Evolutionary conservation across 1,140 invertebrate genomes (phyloP).

Genomic region (Stegodyphus dumicola): DNA sequence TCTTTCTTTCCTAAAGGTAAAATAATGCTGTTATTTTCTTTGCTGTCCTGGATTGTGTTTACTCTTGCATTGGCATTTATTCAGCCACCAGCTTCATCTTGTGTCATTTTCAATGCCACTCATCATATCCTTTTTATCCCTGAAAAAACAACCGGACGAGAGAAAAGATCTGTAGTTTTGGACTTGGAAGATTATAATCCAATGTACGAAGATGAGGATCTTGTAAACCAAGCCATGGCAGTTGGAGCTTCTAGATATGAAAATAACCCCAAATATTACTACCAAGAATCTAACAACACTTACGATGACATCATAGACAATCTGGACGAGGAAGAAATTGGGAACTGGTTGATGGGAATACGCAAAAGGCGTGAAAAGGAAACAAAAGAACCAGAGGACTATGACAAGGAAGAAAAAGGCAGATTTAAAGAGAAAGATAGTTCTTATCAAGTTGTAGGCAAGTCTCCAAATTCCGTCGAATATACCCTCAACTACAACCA

Average conservation of each 20-base stretch:
- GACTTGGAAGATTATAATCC: constrained; percentile 28
- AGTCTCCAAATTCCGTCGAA: constrained; percentile 80
- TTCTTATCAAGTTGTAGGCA: constrained; percentile 71
- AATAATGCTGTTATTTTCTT: constrained; percentile 86
- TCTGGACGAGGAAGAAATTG: constrained; percentile 22
- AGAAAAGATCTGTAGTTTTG: background rate
- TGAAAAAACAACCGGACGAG: constrained; percentile 41
- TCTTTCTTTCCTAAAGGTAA: constrained; percentile 69
- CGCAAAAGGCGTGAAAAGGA: constrained; percentile 5
- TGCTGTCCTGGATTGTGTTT: constrained; percentile 96
- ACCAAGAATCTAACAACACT: constrained; percentile 4
- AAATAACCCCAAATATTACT: too few species aligned
- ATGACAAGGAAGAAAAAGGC: constrained; percentile 16
- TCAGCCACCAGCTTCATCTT: constrained; percentile 89
- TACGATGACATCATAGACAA: constrained; percentile 62
- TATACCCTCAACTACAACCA: constrained; percentile 83
- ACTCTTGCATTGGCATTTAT: constrained; percentile 95
- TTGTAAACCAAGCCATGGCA: constrained; percentile 1
- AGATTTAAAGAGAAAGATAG: constrained; percentile 33
- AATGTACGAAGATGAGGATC: constrained; percentile 20
- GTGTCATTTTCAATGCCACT: constrained; percentile 80
- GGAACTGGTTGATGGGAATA: constrained; percentile 49
- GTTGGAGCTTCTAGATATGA: background rate
- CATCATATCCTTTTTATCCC: constrained; percentile 69
- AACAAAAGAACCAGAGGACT: background rate